phyloP scores from a whole-genome alignment of 2,113 vertebrate genomes.

The Manacus vitellinus region DNA sequence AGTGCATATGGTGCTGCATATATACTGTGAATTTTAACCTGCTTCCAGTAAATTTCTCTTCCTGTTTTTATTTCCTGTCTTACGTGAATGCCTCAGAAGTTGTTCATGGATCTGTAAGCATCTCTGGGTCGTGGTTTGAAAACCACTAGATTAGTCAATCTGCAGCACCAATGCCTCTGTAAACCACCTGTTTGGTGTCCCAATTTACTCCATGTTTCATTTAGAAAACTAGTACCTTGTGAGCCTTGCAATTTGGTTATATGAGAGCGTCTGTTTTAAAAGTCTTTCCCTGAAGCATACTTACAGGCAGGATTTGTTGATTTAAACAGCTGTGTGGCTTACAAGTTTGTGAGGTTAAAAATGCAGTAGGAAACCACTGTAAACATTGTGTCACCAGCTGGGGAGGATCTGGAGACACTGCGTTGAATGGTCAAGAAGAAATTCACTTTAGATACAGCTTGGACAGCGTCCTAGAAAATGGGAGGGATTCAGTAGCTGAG shows the following conservation, averaged over 20 bases:
- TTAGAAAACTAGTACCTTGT: background rate
- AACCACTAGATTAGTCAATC: background rate
- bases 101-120: background rate
- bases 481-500: constrained; percentile 2
- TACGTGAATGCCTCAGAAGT: background rate
- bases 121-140: background rate
- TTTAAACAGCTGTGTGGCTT: background rate
- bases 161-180: background rate
- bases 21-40: background rate
- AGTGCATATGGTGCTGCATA: background rate
- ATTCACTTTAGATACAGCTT: constrained; percentile 32
- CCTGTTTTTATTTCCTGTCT: background rate
- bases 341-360: constrained; percentile 14
- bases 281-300: background rate
- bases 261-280: background rate
- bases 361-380: constrained; percentile 51
- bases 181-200: background rate
- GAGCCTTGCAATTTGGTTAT: background rate
- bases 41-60: background rate
- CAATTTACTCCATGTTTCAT: background rate
- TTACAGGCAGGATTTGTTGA: background rate
- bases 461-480: constrained; percentile 22
- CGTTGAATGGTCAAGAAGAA: constrained; percentile 20
- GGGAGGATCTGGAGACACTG: constrained; percentile 15
- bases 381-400: constrained; percentile 24